Evolutionary conservation across 2,888 invertebrate genomes (phyloP).

Genomic region (Paralinhomoeus sp.): DNA sequence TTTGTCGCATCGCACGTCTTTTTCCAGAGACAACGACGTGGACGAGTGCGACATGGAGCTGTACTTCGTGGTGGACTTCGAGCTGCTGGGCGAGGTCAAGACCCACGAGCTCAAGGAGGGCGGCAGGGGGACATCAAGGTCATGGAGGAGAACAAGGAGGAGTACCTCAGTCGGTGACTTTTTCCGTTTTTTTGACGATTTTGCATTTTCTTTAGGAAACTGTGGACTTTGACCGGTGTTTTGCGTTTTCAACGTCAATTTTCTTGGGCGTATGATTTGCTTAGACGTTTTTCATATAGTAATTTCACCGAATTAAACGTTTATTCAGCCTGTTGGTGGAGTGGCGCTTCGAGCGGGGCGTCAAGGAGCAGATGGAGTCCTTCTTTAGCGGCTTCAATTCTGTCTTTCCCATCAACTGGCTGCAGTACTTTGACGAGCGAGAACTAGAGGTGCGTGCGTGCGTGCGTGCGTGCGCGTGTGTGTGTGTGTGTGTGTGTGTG

Average conservation of each 20-base stretch:
- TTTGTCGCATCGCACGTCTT: too few relatives aligned
- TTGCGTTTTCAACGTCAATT: too few relatives aligned
- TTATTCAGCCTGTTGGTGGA: constrained; percentile 58
- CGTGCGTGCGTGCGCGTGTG: too few relatives aligned
- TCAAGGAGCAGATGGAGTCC: constrained; percentile 91
- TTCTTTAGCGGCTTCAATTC: constrained; percentile 97
- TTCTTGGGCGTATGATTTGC: too few relatives aligned
- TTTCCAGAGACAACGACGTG: constrained; percentile 53
- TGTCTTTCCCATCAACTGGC: constrained; percentile 92
- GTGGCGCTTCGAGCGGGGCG: constrained; percentile 97
- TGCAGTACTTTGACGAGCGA: constrained; percentile 96
- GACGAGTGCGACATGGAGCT: constrained; percentile 79
- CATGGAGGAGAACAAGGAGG: constrained; percentile 78
- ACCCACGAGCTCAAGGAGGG: constrained; percentile 82
- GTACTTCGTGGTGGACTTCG: constrained; percentile 92
- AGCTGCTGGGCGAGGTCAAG: constrained; percentile 85
- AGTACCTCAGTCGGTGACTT: constrained; percentile 65
- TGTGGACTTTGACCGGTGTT: background rate
- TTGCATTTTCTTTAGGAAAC: background rate
- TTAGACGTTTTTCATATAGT: too few relatives aligned
- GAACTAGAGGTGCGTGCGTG: constrained; percentile 83
- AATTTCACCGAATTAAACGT: background rate
- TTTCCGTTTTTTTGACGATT: background rate
- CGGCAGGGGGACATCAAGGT: constrained; percentile 71
- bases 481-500: too few relatives aligned